Base-by-base conservation (phyloP, 1,140 invertebrate genomes). In the Chrysopa pallens region DNA sequence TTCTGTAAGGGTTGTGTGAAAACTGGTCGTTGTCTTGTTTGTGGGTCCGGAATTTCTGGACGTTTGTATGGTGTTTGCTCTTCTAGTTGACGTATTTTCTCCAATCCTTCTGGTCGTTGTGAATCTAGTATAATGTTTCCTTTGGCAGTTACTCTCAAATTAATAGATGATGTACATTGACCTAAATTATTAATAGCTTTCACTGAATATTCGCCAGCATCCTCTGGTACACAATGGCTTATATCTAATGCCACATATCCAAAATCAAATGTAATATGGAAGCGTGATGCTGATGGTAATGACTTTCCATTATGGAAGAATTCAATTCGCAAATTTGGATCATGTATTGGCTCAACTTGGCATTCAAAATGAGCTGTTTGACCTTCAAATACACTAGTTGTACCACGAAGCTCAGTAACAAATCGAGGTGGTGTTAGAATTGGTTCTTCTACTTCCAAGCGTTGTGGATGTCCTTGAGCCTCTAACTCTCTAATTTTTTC, bases 1-100 rank as follows among this genome's bases (percentile, higher is more conserved):
- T 92, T 94, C 56, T 91, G 84, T 27, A 95, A 63, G 1, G 91
- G 88, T 54, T 88, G 84, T n/a, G 90, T 94, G 52, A 96, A 96
- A 8, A 93, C 85, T 11, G 91, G 91, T 42, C 88, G 72, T 63
- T 94, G 89, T 54, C 82, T 78, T 12, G 85, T 89, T 38, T 78
- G 73, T n/a, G 80, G 73, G 57, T 88, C 84, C 12, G 77, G 70
- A 39, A 80, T 63, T 53, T 86, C 84, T n/a, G 80, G 80, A 47
- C 79, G 72, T 55, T 78, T 80, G 61, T 79, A 80, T 6, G 81
- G 81, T 52, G 77, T 72, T 41, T 73, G 72, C 39, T 80, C 79
- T 65, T 98, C 95, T 46, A 98, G 69, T 59, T 91, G 74, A 46
- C 83, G 76, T 51, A 98, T 93, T 59, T 94, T 92, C 44, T 93